Percentiles rank a stretch among this genome's conserved stretches.
Conservation (phyloP, 2,113 vertebrate species). For the Macaca nemestrina region DNA sequence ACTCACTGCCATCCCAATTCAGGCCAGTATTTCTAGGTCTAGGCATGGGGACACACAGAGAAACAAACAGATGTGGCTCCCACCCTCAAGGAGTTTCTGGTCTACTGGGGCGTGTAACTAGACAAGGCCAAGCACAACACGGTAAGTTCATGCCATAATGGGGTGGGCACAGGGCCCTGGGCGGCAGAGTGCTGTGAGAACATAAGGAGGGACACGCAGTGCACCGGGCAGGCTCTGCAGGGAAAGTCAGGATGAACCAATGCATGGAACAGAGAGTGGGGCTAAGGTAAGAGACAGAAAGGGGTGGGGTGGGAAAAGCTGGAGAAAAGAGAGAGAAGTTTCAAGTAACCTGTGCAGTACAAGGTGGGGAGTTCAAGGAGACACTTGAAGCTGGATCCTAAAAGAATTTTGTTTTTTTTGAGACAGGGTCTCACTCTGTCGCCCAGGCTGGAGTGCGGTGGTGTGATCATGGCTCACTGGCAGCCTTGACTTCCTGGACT, state of each 20-base stretch:
- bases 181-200: no score
- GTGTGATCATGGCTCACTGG: no score
- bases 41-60: neutral
- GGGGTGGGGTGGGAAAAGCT: neutral
- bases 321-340: neutral
- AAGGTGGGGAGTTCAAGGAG: neutral
- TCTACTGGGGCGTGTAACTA: neutral
- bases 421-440: no score
- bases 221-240: neutral
- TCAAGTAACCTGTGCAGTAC: neutral
- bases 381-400: neutral
- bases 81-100: neutral
- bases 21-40: neutral
- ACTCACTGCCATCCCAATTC: neutral
- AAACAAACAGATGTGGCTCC: neutral
- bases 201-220: fast-evolving
- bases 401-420: no score
- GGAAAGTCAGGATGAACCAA: neutral
- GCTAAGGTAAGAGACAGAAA: neutral
- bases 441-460: no score
- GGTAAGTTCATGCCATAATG: neutral
- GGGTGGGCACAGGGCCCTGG: neutral
- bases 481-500: no score
- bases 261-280: neutral
- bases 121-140: neutral